Evolutionary conservation across 1,140 invertebrate genomes (phyloP).

Genomic region (Drosophila dunni): DNA sequence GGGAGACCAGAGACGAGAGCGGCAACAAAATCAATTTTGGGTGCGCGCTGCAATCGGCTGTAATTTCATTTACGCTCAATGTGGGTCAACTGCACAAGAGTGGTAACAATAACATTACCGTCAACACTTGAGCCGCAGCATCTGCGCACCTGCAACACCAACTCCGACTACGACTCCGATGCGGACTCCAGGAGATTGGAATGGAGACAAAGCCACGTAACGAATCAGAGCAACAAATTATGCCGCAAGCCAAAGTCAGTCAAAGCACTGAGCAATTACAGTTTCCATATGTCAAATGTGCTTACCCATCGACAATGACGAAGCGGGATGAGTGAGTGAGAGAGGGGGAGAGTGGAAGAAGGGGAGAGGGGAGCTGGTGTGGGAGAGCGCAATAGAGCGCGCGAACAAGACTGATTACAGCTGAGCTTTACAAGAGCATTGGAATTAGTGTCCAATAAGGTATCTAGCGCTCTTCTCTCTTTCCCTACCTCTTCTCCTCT

Average conservation of each 20-base stretch:
- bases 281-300: constrained; percentile 53
- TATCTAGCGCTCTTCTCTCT: too few relatives aligned
- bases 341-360: constrained; percentile 3
- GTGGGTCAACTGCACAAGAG: constrained; percentile 65
- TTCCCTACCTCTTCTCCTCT: too few relatives aligned
- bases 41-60: constrained; percentile 55
- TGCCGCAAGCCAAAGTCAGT: constrained; percentile 20
- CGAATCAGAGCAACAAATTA: constrained; percentile 57
- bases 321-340: constrained; percentile 34
- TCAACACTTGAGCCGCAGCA: constrained; percentile 58
- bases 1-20: not conserved
- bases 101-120: constrained; percentile 76
- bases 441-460: constrained; percentile 29
- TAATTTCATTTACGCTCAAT: constrained; percentile 73
- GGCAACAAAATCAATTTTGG: constrained; percentile 58
- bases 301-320: constrained; percentile 53
- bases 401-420: constrained; percentile 4
- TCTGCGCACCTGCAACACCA: constrained; percentile 23
- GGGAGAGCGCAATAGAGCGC: too few relatives aligned
- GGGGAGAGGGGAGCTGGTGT: not conserved
- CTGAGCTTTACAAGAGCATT: constrained; percentile 20
- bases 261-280: constrained; percentile 64
- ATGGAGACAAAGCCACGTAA: constrained; percentile 51
- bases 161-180: not conserved
- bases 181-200: not conserved